Base-by-base conservation (phyloP, 2,113 vertebrate genomes). In the Nanorana parkeri region DNA sequence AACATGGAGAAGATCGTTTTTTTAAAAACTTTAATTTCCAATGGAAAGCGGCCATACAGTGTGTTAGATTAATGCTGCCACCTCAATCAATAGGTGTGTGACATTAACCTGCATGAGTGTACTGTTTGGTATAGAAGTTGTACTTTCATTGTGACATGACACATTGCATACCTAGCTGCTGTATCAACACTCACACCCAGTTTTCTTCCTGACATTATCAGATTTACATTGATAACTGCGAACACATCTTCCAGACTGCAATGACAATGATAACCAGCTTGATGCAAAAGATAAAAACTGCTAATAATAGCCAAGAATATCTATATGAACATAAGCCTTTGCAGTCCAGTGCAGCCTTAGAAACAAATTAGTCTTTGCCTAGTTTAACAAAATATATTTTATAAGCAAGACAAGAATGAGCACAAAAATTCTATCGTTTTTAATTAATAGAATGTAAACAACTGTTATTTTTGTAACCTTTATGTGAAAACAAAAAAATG, bases 131-230 rank as follows among this genome's bases (percentile, higher is more conserved):
- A 36, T 36, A 7, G 58, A 58, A 58, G 71, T 60, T 32, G 36
- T 74, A 29, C 55, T 23, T 60, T 58, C 54, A 73, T 32, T 29
- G 26, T 47, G n/a, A 23, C 23, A 55, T 74, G 5, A 17, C 26
- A 73, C 20, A 21, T 21, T 36, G 29, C 55, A 61, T 75, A 47
- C 28, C 28, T 23, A 36, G 61, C 28, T 16, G 7, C 56, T 23
- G 72, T 41, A 54, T 58, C 29, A 16, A 7, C 26, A 36, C 3
- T 36, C 72, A 75, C 72, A 61, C 72, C 72, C 54, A 17, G 29
- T n/a, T 20, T 58, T 74, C 54, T 58, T 32, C 71, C 26, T n/a
- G 55, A 1, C 21, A 60, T 23, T 23, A 36, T 60, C 28, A 16
- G 20, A 28, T 74, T n/a, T 36, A 16, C 55, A 32, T 3, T 41